Conservation (phyloP, 1,140 invertebrate genomes). For the Drosophila sturtevanti region DNA sequence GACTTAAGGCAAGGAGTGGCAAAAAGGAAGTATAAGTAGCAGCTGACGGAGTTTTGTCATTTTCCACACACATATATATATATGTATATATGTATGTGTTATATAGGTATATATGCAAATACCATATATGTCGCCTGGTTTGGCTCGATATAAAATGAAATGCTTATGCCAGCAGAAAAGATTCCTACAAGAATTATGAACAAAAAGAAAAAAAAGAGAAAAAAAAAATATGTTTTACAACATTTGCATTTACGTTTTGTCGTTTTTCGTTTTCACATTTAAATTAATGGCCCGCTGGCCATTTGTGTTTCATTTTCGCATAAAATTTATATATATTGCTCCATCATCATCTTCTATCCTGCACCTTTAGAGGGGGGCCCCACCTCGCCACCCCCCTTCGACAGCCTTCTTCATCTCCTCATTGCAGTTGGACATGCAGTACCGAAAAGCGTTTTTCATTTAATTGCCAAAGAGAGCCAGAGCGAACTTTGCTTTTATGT, state of each 20-base stretch:
- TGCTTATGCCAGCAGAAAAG: conserved; percentile 68
- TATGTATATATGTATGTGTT: conserved; percentile 12
- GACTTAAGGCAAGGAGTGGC: neutral
- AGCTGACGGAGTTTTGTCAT: conserved; percentile 34
- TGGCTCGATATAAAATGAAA: conserved; percentile 31
- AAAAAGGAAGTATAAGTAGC: neutral
- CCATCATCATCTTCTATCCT: conserved; percentile 2
- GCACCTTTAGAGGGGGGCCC: neutral
- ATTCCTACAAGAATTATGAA: conserved; percentile 55
- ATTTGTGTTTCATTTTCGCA: conserved; percentile 74
- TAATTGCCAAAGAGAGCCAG: conserved; percentile 53
- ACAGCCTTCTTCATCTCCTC: conserved; percentile 14
- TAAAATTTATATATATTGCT: conserved; percentile 41
- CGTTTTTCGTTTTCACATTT: conserved; percentile 51
- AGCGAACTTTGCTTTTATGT: conserved; percentile 71
- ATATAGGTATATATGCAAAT: conserved; percentile 5
- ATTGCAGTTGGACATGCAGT: conserved; percentile 34
- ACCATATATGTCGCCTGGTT: conserved; percentile 21
- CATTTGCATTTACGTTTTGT: conserved; percentile 33
- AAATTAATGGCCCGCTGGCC: conserved; percentile 70
- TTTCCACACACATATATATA: conserved; percentile 17
- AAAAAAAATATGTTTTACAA: conserved; percentile 31
- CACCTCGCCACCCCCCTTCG: conserved; percentile 5
- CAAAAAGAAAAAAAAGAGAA: neutral
- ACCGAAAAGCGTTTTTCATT: conserved; percentile 17